Evolutionary conservation across 2,113 vertebrate species (phyloP), one percentile per base, ranked within the genome.

Genomic region (Ptychochromis oligacanthus): DNA sequence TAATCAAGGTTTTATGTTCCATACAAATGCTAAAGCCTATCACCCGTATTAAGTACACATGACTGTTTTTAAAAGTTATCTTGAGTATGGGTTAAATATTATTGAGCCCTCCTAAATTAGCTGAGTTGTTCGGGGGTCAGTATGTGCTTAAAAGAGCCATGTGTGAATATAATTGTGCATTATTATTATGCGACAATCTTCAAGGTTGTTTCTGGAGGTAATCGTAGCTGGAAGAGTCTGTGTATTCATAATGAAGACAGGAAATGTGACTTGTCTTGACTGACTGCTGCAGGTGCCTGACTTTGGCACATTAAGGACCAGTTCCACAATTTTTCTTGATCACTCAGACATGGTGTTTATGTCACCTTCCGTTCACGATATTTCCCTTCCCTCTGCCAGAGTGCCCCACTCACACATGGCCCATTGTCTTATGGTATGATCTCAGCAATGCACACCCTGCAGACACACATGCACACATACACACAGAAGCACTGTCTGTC

Each of bases 391-490:
- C 82, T 86, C 83, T 88, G 89, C 90, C 92, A 93, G 89, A 92
- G 84, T 90, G 64, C 78, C 81, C 59, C 5, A 56, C 87, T 93
- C 92, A 96, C 95, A 95, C 93, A 93, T 26, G 40, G 52, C 82
- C 87, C 92, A 93, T 96, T 96, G 95, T 96, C 81, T 87, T 77
- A 54, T 91, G 82, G 88, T 91, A 95, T 96, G 95, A 95, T 95
- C 95, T 95, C 94, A 96, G 91, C 93, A 79, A 59, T 61, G 54
- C 62, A 85, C 72, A 79, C 76, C 82, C 79, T 85, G 81, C 90
- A 82, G 67, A 88, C 83, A 54, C 85, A 81, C 78, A 82, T 64
- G 79, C 76, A 61, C 64, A 87, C 72, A 70, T 80, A 81, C 57
- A 81, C 89, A 94, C 86, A 91, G 82, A 89, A 90, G 84, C 92